Evolutionary conservation across 2,113 vertebrate genomes (phyloP).

Genomic region (Ia io): DNA sequence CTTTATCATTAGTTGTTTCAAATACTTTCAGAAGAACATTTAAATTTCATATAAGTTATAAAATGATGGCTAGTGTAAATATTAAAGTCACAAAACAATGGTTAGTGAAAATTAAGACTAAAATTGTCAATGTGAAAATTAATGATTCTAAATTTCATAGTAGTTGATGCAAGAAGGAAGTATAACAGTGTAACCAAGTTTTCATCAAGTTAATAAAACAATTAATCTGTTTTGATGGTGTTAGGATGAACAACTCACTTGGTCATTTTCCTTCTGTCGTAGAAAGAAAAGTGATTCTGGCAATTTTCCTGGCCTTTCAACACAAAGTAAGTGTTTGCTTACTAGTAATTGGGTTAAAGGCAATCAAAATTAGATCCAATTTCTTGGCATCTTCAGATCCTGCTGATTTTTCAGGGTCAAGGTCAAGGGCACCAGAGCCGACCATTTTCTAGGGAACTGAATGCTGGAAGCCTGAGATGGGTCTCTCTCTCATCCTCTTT

Average conservation of each 20-base stretch:
- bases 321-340: constrained; percentile 23
- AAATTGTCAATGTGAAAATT: not conserved
- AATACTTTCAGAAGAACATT: not conserved
- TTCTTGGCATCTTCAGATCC: not conserved
- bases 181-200: not conserved
- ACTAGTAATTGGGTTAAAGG: not conserved
- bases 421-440: not conserved
- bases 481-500: not conserved
- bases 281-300: constrained; percentile 46
- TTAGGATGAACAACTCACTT: not conserved
- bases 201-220: not conserved
- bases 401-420: not conserved
- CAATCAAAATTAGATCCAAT: not conserved
- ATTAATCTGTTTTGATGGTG: not conserved
- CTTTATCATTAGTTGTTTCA: not conserved
- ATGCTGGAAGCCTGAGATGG: not conserved
- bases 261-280: not conserved
- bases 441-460: not conserved
- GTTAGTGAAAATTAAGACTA: constrained; percentile 6
- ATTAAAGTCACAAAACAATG: not conserved
- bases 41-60: not conserved
- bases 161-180: not conserved
- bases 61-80: not conserved
- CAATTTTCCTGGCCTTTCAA: not conserved
- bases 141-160: not conserved